Evolutionary conservation across 92 coral and sea anemone species (phyloP).

Genomic region (Palythoa caribaeorum): DNA sequence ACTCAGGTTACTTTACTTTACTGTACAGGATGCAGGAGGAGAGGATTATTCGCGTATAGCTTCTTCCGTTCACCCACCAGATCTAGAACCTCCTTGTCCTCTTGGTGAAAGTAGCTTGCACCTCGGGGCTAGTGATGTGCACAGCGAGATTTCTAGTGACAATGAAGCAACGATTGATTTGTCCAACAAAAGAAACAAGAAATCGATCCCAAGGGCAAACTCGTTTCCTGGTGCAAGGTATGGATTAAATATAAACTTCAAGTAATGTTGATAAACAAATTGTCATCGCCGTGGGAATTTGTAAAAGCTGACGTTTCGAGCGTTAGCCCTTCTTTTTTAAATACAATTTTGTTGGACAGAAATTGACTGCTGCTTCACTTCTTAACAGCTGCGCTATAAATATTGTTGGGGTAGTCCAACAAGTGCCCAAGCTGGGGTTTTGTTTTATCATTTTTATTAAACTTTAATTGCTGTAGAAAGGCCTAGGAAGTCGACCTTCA

Average conservation of each 20-base stretch:
- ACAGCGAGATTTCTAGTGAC: not conserved
- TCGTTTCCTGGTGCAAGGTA: constrained; percentile 49
- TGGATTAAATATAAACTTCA: no score
- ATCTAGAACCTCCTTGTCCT: not conserved
- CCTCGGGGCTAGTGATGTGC: not conserved
- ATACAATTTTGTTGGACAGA: no score
- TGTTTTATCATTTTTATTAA: no score
- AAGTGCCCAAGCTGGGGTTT: no score
- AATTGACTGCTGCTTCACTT: no score
- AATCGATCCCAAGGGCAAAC: constrained; percentile 28
- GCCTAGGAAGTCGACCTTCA: no score
- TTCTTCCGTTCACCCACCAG: not conserved
- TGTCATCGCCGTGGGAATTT: no score
- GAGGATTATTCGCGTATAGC: constrained; percentile 35
- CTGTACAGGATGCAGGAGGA: constrained; percentile 16
- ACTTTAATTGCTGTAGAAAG: not conserved
- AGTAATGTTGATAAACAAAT: no score
- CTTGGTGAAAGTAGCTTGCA: not conserved
- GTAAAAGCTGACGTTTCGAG: no score
- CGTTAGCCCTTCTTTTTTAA: no score
- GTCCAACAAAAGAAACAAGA: constrained; percentile 1
- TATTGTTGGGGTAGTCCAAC: no score
- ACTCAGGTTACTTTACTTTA: not conserved
- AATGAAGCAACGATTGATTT: not conserved
- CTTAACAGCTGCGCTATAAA: no score